These are phyloP conservation scores for Petaurus breviceps DNA, from an alignment of 2,113 vertebrate species.

Conservation along the genomic window DNA sequence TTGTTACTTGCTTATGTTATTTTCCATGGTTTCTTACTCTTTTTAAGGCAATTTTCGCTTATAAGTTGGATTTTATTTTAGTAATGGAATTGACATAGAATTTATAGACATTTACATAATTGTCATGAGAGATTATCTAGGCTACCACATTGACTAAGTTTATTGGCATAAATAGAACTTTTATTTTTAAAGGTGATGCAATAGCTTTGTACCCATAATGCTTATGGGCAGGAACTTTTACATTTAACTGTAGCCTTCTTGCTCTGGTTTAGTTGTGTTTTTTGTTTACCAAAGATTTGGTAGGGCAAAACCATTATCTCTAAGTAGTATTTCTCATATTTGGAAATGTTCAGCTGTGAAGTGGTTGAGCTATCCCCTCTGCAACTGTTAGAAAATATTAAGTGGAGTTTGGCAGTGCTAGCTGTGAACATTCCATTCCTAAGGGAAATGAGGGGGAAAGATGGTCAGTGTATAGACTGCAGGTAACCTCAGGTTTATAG, in stretches of 20 bases:
- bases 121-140: not conserved
- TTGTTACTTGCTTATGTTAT: not conserved
- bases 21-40: conserved; percentile 35
- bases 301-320: not conserved
- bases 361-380: not conserved
- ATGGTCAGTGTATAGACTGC: not conserved
- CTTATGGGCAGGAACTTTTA: conserved; percentile 8
- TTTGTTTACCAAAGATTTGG: not conserved
- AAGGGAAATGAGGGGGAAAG: not conserved
- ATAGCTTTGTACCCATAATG: conserved; percentile 23
- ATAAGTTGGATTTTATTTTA: conserved; percentile 27
- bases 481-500: not conserved
- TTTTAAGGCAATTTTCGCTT: conserved; percentile 21
- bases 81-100: not conserved
- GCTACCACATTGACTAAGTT: not conserved
- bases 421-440: not conserved
- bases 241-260: not conserved
- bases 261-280: not conserved
- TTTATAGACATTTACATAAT: conserved; percentile 1
- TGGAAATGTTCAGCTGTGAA: not conserved
- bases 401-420: not conserved
- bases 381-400: not conserved
- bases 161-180: not conserved
- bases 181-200: not conserved
- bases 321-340: not conserved